Conservation (phyloP, 35 echinoderm and acorn worm genomes). For the Lytechinus variegatus region DNA sequence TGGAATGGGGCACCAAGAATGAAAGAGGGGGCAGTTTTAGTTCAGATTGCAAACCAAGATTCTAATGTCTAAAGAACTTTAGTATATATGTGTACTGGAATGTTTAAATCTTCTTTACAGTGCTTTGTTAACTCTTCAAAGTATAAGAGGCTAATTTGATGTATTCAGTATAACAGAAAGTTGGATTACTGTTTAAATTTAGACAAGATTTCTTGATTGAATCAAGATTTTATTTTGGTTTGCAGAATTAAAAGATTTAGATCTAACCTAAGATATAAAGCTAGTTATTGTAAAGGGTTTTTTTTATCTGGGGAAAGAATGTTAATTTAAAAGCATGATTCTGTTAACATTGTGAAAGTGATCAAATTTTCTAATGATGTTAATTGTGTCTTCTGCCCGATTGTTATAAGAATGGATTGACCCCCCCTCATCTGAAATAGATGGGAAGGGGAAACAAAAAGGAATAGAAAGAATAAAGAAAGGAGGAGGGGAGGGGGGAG, state of each 20-base stretch:
- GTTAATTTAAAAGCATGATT: not conserved
- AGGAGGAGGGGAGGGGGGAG: not conserved
- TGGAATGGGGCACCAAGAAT: not conserved
- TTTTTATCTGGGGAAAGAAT: too few relatives aligned
- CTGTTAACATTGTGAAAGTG: not conserved
- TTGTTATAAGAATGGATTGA: not conserved
- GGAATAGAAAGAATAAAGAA: not conserved
- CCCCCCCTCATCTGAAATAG: not conserved
- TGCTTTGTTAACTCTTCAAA: not conserved
- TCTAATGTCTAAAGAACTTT: not conserved
- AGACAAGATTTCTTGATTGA: not conserved
- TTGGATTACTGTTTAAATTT: too few relatives aligned
- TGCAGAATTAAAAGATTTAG: not conserved
- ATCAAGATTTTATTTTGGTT: not conserved
- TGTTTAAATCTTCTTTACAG: not conserved
- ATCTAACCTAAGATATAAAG: not conserved
- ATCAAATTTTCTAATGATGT: too few relatives aligned
- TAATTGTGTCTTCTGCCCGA: not conserved
- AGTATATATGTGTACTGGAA: not conserved
- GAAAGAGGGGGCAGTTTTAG: not conserved
- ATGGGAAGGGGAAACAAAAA: not conserved
- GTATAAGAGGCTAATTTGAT: not conserved
- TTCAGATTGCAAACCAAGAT: not conserved
- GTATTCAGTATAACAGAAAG: not conserved
- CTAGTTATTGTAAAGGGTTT: not conserved